Evolutionary conservation across 2,797 vertebrate species (phyloP).

Genomic region (Loris lydekkerianus): DNA sequence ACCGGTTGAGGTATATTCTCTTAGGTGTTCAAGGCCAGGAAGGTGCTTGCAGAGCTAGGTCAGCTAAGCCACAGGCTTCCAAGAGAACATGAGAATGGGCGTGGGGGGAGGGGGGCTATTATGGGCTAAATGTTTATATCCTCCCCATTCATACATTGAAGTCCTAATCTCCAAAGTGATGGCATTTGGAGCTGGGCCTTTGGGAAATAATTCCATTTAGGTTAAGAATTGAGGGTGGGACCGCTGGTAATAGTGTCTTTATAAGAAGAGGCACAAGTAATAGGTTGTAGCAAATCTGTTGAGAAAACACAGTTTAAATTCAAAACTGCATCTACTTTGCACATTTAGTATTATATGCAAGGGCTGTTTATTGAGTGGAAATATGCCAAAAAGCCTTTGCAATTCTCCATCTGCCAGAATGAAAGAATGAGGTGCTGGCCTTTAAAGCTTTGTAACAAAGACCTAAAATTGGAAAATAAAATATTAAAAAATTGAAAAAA

Average conservation of each 20-base stretch:
- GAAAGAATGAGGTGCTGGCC: conserved; percentile 33
- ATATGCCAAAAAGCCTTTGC: background rate
- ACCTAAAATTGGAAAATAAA: background rate
- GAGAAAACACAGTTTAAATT: conserved; percentile 35
- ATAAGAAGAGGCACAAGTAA: background rate
- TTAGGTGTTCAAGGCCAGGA: background rate
- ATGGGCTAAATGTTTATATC: background rate
- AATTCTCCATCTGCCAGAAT: conserved; percentile 44
- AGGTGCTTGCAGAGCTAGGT: background rate
- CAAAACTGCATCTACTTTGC: conserved; percentile 39
- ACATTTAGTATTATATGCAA: conserved; percentile 38
- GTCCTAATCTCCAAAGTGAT: background rate
- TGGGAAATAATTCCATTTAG: background rate
- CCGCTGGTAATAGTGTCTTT: background rate
- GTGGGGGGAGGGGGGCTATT: no score
- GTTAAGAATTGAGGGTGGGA: background rate
- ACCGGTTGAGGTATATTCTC: background rate
- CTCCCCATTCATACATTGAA: background rate
- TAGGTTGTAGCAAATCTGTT: conserved; percentile 15
- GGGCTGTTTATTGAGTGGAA: background rate
- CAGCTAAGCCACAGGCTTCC: background rate
- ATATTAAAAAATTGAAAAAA: conserved; percentile 44
- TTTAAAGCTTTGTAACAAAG: background rate
- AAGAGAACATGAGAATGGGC: background rate
- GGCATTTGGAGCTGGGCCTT: background rate